These are phyloP conservation scores for Tanypteryx hageni DNA, from an alignment of 2,888 invertebrate genomes.

Conservation along the genomic window DNA sequence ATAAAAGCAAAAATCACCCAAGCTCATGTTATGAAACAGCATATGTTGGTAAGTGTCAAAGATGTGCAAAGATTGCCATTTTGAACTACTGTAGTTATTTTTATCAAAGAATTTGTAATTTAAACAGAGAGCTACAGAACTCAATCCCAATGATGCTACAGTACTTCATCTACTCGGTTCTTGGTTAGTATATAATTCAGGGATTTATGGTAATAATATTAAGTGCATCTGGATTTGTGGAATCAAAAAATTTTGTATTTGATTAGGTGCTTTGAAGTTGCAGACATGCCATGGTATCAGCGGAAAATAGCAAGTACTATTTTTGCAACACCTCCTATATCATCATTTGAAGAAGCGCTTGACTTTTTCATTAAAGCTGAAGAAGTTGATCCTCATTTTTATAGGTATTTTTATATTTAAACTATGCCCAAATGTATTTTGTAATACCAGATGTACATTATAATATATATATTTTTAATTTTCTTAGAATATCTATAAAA, in stretches of 20 bases:
- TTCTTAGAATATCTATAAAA: too few species aligned
- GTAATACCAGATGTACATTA: too few species aligned
- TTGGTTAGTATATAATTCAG: slow-evolving; percentile 78
- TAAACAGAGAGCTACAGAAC: slow-evolving; percentile 83
- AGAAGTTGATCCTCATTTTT: slow-evolving; percentile 86
- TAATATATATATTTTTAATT: too few species aligned
- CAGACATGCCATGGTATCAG: slow-evolving; percentile 90
- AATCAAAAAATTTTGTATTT: slow-evolving; percentile 65
- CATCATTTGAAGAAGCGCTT: slow-evolving; percentile 91
- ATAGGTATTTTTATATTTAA: slow-evolving; percentile 74
- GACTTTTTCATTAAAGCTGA: slow-evolving; percentile 88
- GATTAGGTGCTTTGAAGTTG: slow-evolving; percentile 84
- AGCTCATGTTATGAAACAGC: slow-evolving; percentile 84
- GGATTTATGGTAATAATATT: not conserved
- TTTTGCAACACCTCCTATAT: slow-evolving; percentile 86
- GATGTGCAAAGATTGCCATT: too few species aligned
- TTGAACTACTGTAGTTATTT: too few species aligned
- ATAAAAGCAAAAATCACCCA: slow-evolving; percentile 85
- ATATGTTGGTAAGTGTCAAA: slow-evolving; percentile 82
- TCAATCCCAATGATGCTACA: slow-evolving; percentile 91
- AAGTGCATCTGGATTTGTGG: not conserved
- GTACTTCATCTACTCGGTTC: slow-evolving; percentile 89
- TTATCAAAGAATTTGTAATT: slow-evolving; percentile 56
- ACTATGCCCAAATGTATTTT: too few species aligned
- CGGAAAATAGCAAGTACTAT: slow-evolving; percentile 85